Conservation (phyloP, 1,140 invertebrate species). For the Lepeophtheirus salmonis region DNA sequence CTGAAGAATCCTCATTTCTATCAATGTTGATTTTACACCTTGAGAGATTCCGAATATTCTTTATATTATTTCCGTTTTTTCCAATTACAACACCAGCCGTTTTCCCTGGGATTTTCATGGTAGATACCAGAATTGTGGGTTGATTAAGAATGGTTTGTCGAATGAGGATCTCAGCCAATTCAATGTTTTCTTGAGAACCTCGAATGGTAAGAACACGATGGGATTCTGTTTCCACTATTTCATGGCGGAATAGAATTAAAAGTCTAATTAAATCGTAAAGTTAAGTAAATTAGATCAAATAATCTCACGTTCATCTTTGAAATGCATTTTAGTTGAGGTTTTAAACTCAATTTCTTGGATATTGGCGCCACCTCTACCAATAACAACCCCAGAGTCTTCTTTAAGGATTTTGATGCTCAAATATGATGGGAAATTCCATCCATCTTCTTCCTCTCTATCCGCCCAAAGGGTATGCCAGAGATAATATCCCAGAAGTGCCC, state of each 20-base stretch:
- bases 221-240: not conserved
- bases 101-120: not conserved
- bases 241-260: not conserved
- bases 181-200: not conserved
- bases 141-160: constrained; percentile 10
- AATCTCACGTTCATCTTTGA: constrained; percentile 6
- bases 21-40: constrained; percentile 9
- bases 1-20: not conserved
- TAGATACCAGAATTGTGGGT: not conserved
- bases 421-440: not conserved
- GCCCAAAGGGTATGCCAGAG: not conserved
- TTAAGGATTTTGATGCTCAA: constrained; percentile 2
- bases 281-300: no score
- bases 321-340: constrained; percentile 6
- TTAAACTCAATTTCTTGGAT: constrained; percentile 3
- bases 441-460: not conserved
- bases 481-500: not conserved
- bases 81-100: not conserved
- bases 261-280: no score
- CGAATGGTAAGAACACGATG: constrained; percentile 3
- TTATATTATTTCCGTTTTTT: not conserved
- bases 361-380: constrained; percentile 7
- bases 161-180: constrained; percentile 14
- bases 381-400: not conserved
- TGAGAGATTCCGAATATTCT: not conserved